These are phyloP conservation scores for Echinops telfairi DNA, from an alignment of 2,113 vertebrate species.

Conservation along the genomic window DNA sequence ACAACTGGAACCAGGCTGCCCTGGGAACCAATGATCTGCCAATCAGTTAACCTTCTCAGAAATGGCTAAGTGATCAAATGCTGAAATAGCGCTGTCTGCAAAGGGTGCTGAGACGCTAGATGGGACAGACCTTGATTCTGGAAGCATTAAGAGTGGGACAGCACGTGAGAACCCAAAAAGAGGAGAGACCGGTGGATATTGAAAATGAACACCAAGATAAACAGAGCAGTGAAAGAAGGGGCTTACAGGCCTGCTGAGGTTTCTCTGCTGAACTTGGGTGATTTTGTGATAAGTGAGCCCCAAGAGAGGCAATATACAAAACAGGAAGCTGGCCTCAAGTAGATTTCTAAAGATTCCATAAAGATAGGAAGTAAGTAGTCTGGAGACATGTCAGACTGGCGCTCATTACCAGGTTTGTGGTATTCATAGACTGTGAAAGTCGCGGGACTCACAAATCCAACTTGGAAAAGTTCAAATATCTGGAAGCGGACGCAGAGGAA, in stretches of 20 bases:
- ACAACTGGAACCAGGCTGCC: slow-evolving; percentile 4
- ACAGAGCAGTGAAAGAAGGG: background rate
- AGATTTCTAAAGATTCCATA: background rate
- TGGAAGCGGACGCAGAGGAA: slow-evolving; percentile 90
- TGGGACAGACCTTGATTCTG: background rate
- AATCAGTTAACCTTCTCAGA: background rate
- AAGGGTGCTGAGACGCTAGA: background rate
- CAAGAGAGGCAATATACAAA: background rate
- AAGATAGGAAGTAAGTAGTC: background rate
- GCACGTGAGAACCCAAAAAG: background rate
- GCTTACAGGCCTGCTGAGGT: background rate
- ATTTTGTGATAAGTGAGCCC: slow-evolving; percentile 1
- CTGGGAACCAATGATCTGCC: background rate
- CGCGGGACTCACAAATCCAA: slow-evolving; percentile 87
- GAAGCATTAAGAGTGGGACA: background rate
- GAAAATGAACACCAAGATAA: background rate
- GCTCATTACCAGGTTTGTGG: slow-evolving; percentile 87
- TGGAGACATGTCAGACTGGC: background rate
- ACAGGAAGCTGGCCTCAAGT: background rate
- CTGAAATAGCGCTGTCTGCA: background rate
- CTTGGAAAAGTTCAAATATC: slow-evolving; percentile 88
- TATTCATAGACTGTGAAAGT: slow-evolving; percentile 91
- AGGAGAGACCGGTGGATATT: background rate
- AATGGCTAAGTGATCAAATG: background rate
- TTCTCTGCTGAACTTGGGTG: background rate